Percentiles rank a stretch among this genome's conserved stretches.
Conservation (phyloP, 2,797 vertebrate genomes). For the Gymnodraco acuticeps region DNA sequence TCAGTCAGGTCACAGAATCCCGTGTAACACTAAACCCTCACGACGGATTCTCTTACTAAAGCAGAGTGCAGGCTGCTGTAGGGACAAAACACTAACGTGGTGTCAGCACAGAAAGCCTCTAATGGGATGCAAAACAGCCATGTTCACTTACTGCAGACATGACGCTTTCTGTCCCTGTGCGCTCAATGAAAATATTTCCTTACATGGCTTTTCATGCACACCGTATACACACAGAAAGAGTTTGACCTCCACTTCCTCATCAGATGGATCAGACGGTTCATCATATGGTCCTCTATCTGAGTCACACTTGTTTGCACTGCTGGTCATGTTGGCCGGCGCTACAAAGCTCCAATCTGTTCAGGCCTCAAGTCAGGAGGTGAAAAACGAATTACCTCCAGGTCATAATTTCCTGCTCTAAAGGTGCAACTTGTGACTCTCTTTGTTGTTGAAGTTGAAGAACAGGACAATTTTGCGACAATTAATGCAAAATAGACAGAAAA, state of each 20-base stretch:
- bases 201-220: slow-evolving; percentile 26
- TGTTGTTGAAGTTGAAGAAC: background rate
- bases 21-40: background rate
- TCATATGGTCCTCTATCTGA: slow-evolving; percentile 49
- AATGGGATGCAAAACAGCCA: slow-evolving; percentile 36
- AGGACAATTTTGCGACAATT: background rate
- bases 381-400: slow-evolving; percentile 11
- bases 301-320: slow-evolving; percentile 53
- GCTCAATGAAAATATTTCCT: slow-evolving; percentile 29
- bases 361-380: slow-evolving; percentile 18
- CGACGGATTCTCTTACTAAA: background rate
- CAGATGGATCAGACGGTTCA: slow-evolving; percentile 48
- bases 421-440: background rate
- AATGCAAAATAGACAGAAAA: background rate
- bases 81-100: background rate
- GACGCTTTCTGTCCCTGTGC: slow-evolving; percentile 24
- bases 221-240: background rate
- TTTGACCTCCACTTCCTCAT: slow-evolving; percentile 54
- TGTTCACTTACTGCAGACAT: slow-evolving; percentile 35
- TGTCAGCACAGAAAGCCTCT: slow-evolving; percentile 27
- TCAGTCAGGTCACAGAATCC: slow-evolving; percentile 13
- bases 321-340: slow-evolving; percentile 47
- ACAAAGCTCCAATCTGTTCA: slow-evolving; percentile 52
- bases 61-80: background rate
- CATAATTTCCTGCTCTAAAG: background rate